Conservation (phyloP, 2,797 vertebrate genomes). For the Chaenodraco wilsoni region DNA sequence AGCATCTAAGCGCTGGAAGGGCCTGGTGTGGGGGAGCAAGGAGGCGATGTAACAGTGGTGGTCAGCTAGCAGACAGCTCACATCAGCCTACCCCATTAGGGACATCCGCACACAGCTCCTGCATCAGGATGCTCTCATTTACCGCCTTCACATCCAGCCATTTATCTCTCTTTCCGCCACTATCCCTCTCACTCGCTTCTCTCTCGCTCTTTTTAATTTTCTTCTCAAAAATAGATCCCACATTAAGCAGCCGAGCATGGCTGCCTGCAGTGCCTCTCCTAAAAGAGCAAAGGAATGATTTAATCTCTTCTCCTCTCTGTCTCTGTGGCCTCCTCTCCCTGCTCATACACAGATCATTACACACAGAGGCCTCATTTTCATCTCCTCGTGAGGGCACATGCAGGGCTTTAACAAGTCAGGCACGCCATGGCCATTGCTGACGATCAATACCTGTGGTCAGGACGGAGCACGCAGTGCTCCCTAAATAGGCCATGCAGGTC, state of each 20-base stretch:
- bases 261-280: slow-evolving; percentile 72
- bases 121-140: slow-evolving; percentile 83
- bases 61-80: slow-evolving; percentile 75
- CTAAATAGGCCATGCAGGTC: slow-evolving; percentile 84
- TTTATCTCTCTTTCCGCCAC: slow-evolving; percentile 75
- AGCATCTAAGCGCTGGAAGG: slow-evolving; percentile 54
- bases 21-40: slow-evolving; percentile 63
- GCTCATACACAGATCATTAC: slow-evolving; percentile 86
- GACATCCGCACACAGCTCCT: slow-evolving; percentile 74
- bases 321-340: slow-evolving; percentile 78
- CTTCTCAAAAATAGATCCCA: slow-evolving; percentile 79
- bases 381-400: slow-evolving; percentile 78
- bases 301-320: slow-evolving; percentile 78
- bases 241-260: slow-evolving; percentile 78
- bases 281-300: slow-evolving; percentile 82
- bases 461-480: slow-evolving; percentile 74
- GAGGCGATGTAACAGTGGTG: slow-evolving; percentile 55
- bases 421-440: slow-evolving; percentile 70
- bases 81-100: slow-evolving; percentile 76
- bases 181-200: slow-evolving; percentile 41
- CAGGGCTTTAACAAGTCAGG: slow-evolving; percentile 82
- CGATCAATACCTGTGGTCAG: slow-evolving; percentile 84
- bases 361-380: slow-evolving; percentile 85
- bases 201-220: slow-evolving; percentile 80
- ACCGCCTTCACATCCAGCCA: slow-evolving; percentile 75